Evolutionary conservation across 1,140 invertebrate species (phyloP), one percentile per base, ranked within the genome.

Genomic region (Drosophila tropicalis): DNA sequence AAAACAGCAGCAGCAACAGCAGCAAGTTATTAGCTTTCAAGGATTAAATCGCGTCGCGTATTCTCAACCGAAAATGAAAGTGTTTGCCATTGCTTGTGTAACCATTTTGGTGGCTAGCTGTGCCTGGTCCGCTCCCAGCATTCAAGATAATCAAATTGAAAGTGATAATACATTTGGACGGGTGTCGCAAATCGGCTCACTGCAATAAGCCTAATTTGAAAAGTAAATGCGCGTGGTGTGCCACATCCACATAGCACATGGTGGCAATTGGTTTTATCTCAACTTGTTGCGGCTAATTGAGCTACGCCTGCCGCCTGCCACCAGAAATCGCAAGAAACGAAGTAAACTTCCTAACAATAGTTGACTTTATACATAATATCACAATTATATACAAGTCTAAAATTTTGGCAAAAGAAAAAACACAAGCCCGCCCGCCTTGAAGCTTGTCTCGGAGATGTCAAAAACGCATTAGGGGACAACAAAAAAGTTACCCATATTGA

Each of bases 261-360:
- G 72, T 56, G 41, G 32, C 77, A 70, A 77, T 67, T 62, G 66
- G 60, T 64, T 83, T 29, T 83, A 69, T 79, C 83, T 70, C 56
- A 75, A 87, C 83, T 87, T 86, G 84, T 86, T 83, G 84, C 51
- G 79, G 83, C 76, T 86, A 86, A 86, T 86, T 86, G 83, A 79
- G 80, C 67, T 72, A 72, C 67, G 65, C 44, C 32, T 62, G 29
- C 71, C 57, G 54, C 81, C n/a, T 60, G 66, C 62, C 67, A 70
- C 76, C 78, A 77, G 81, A 81, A 85, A 72, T 76, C 67, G 73
- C 72, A 82, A 56, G 77, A 78, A 72, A 69, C 72, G 61, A 63
- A 77, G 67, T 51, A 22, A 51, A 51, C 44, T 67, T n/a, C n/a
- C n/a, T n/a, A n/a, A n/a, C n/a, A n/a, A n/a, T 87, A 84, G 89